Evolutionary conservation across 2,888 invertebrate species (phyloP).

Genomic region (Acleris sparsana): DNA sequence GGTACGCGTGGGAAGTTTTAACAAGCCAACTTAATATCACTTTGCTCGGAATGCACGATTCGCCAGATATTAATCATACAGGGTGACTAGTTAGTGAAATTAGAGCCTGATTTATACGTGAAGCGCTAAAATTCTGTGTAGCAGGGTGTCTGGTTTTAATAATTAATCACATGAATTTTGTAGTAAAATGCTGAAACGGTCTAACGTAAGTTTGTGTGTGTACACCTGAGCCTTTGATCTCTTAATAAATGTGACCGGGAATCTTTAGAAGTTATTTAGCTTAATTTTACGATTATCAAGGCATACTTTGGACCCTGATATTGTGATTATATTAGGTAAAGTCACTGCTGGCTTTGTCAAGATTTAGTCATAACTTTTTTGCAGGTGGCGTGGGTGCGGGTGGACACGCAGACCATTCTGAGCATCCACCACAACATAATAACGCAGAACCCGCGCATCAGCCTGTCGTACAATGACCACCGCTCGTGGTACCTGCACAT

Average conservation of each 20-base stretch:
- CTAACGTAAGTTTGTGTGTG: slow-evolving; percentile 10
- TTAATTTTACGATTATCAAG: too few relatives aligned
- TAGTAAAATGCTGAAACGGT: slow-evolving; percentile 13
- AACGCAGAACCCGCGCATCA: slow-evolving; percentile 94
- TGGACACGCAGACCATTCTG: slow-evolving; percentile 95
- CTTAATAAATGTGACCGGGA: neutral
- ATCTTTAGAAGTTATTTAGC: too few relatives aligned
- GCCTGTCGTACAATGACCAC: slow-evolving; percentile 94
- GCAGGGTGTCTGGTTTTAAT: slow-evolving; percentile 29
- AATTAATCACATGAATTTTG: slow-evolving; percentile 24
- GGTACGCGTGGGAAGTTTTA: slow-evolving; percentile 78
- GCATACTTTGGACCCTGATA: too few relatives aligned
- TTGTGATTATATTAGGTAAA: neutral
- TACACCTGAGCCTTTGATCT: neutral
- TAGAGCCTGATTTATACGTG: slow-evolving; percentile 57
- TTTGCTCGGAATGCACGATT: slow-evolving; percentile 78
- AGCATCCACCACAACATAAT: slow-evolving; percentile 96
- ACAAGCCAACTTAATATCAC: slow-evolving; percentile 84
- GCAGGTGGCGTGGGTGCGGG: slow-evolving; percentile 96
- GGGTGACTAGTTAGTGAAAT: slow-evolving; percentile 78
- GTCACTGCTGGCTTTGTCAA: neutral
- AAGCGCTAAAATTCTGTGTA: slow-evolving; percentile 31
- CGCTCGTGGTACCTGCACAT: slow-evolving; percentile 96
- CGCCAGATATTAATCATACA: slow-evolving; percentile 81
- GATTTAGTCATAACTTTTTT: neutral